Base-by-base conservation (phyloP, 2,888 invertebrate species). In the Eupithecia vulgata region DNA sequence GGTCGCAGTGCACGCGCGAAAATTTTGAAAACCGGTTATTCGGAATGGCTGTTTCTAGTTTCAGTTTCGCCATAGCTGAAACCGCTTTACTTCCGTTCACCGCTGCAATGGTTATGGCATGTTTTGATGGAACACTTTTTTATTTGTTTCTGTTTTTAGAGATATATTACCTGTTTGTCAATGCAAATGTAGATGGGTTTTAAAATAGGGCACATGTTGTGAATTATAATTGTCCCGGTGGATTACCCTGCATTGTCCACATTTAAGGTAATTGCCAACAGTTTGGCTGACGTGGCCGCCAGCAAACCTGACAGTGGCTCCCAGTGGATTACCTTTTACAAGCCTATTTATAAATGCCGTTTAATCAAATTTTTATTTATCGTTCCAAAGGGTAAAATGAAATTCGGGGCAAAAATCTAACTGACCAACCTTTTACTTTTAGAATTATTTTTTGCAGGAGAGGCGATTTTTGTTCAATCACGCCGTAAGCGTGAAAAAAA, bases 261-360 rank as follows among this genome's bases (percentile, higher is more conserved):
- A 92, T 94, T 94, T 92, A 93, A 92, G 92, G 91, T 94, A 94
- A 94, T 94, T 94, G 92, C 90, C 87, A 90, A 87, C 92, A 90
- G 91, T 94, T 93, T 89, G 84, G 91, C 92, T 93, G 93, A 92
- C 93, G 89, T 91, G 87, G 90, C 90, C 87, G 87, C 85, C 87
- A 87, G 89, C 84, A 88, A 88, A 90, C 88, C 92, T 92, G 93
- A 92, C 94, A 90, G 87, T 89, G 87, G 83, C 83, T 89, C 93
- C 90, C 93, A 72, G 72, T 84, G 87, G 93, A 84, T 85, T 85
- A 88, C 87, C 94, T 90, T 91, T 92, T 92, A 91, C 93, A 92
- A 91, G 91, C 89, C 87, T 90, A 91, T 93, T 94, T 92, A 92
- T 92, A 90, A 93, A 92, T 90, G 88, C 88, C 87, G 85, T 86